Evolutionary conservation across 1,140 invertebrate species (phyloP).

Genomic region (Potamilus streckersoni): DNA sequence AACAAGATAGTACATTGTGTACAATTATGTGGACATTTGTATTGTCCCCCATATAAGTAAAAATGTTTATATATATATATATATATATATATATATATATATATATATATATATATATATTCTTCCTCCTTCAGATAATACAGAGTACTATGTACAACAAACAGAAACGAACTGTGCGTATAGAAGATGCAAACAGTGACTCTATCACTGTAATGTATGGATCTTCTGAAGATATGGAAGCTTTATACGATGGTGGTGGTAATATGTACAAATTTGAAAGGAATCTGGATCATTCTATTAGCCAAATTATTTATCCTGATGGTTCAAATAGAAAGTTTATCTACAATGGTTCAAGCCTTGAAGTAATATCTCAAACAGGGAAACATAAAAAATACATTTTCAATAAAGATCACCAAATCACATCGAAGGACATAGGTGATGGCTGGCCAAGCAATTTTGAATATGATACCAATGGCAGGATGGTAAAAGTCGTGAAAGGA

Average conservation of each 20-base stretch:
- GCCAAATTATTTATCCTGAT: conserved; percentile 3
- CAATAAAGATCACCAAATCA: neutral
- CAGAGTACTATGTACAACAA: neutral
- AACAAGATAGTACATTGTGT: too few relatives aligned
- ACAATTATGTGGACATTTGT: too few relatives aligned
- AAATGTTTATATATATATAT: too few relatives aligned
- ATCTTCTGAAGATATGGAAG: neutral
- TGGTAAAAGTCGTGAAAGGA: neutral
- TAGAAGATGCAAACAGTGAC: conserved; percentile 19
- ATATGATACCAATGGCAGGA: conserved; percentile 3
- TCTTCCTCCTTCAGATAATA: conserved; percentile 5
- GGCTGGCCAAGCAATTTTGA: neutral
- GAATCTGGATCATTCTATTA: conserved; percentile 5
- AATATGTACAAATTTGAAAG: conserved; percentile 4
- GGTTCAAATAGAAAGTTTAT: conserved; percentile 6
- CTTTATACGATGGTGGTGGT: conserved; percentile 6
- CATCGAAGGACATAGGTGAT: conserved; percentile 1
- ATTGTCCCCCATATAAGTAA: too few relatives aligned
- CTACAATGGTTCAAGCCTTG: conserved; percentile 2
- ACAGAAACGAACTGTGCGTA: neutral
- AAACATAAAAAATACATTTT: neutral
- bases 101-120: neutral
- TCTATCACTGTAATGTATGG: neutral
- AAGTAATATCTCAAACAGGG: neutral
- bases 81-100: neutral